Percentiles rank a stretch among this genome's conserved stretches.
Evolutionary conservation across 2,888 invertebrate species (phyloP).

Genomic region (Agrilus cyanescens): DNA sequence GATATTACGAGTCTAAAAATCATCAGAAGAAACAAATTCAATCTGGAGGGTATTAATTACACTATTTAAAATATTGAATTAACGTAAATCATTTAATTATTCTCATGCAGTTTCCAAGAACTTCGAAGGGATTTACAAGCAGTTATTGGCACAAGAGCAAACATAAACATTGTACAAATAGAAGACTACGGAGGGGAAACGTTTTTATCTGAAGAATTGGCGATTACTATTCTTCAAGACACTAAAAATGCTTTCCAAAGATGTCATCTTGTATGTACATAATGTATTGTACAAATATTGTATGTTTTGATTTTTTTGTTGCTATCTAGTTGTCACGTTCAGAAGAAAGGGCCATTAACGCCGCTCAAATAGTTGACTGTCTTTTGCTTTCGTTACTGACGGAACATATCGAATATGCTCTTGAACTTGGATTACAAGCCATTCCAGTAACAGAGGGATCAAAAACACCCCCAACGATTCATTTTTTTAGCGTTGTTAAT

Average conservation of each 20-base stretch:
- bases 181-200: slow-evolving; percentile 97
- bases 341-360: slow-evolving; percentile 65
- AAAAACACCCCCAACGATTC: slow-evolving; percentile 71
- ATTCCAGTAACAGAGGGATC: slow-evolving; percentile 77
- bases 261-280: slow-evolving; percentile 58
- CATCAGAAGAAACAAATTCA: slow-evolving; percentile 92
- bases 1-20: slow-evolving; percentile 84
- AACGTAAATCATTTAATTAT: not conserved
- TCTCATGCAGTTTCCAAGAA: slow-evolving; percentile 65
- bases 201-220: slow-evolving; percentile 88
- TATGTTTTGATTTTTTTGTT: slow-evolving; percentile 5
- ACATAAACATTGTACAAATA: slow-evolving; percentile 86
- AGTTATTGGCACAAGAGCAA: slow-evolving; percentile 79
- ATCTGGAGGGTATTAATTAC: slow-evolving; percentile 56
- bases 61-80: slow-evolving; percentile 1
- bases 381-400: slow-evolving; percentile 71
- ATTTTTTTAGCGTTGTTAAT: slow-evolving; percentile 87
- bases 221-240: slow-evolving; percentile 81
- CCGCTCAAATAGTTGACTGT: slow-evolving; percentile 71
- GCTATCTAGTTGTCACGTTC: slow-evolving; percentile 57
- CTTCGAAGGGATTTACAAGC: slow-evolving; percentile 87
- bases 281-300: slow-evolving; percentile 6
- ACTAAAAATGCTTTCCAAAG: slow-evolving; percentile 82
- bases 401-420: slow-evolving; percentile 93
- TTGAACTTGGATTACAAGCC: slow-evolving; percentile 83